Evolutionary conservation across 2,113 vertebrate species (phyloP).

Genomic region (Tonatia bakeri): DNA sequence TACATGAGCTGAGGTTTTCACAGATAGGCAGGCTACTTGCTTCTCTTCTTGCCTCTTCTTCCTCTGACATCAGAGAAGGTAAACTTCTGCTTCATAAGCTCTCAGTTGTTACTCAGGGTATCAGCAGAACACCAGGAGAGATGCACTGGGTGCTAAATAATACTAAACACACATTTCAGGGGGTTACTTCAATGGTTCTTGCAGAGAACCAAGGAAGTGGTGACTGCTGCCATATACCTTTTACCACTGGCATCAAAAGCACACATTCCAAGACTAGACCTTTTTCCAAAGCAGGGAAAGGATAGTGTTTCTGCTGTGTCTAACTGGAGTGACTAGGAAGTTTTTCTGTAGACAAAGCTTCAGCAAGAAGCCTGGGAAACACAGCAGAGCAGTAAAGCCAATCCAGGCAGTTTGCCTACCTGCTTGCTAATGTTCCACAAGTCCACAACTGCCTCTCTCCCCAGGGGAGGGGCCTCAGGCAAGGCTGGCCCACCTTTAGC

Average conservation of each 20-base stretch:
- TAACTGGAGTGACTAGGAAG: neutral
- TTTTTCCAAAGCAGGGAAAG: neutral
- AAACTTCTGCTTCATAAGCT: neutral
- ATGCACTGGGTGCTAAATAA: neutral
- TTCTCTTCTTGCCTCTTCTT: neutral
- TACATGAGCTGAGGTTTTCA: neutral
- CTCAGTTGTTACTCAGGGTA: too few relatives aligned
- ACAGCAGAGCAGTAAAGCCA: neutral
- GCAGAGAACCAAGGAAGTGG: neutral
- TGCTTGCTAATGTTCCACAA: neutral
- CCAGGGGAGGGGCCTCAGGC: fast-evolving
- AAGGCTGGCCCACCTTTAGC: fast-evolving
- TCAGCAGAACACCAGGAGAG: neutral
- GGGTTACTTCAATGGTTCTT: neutral
- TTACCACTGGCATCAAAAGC: neutral
- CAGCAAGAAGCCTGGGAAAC: neutral
- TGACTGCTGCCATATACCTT: too few relatives aligned
- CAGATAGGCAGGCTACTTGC: neutral
- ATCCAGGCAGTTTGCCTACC: fast-evolving
- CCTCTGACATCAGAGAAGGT: neutral
- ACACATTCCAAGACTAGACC: neutral
- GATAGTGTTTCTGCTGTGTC: neutral
- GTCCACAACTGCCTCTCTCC: neutral
- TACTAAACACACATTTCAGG: fast-evolving
- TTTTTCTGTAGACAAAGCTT: neutral